Conservation (phyloP, 2,113 vertebrate species). For the Camelus bactrianus region DNA sequence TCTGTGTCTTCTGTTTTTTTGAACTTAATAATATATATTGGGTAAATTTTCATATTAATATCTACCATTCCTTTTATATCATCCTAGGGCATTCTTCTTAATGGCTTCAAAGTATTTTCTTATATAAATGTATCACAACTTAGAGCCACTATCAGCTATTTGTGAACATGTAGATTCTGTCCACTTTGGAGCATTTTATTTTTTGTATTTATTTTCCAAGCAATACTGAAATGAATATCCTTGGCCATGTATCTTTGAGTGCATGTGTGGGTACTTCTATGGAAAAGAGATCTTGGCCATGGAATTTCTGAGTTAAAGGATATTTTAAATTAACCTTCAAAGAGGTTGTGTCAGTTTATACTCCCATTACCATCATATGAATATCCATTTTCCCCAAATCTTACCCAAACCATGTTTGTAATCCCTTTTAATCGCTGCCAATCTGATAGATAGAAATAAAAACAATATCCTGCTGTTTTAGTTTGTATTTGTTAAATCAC, state of each 20-base stretch:
- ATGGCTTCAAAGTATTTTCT: neutral
- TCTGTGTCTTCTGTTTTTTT: neutral
- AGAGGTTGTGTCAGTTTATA: neutral
- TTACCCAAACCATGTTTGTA: constrained; percentile 26
- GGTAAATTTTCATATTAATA: neutral
- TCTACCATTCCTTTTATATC: neutral
- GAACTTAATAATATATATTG: neutral
- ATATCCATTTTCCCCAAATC: neutral
- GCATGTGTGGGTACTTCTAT: neutral
- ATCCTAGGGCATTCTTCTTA: neutral
- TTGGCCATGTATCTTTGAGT: neutral
- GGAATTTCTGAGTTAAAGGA: neutral
- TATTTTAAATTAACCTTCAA: constrained; percentile 59
- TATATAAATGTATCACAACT: neutral
- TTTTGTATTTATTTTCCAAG: neutral
- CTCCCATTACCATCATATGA: neutral
- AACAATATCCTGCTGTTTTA: constrained; percentile 21
- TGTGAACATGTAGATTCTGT: neutral
- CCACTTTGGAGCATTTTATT: neutral
- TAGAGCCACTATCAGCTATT: neutral
- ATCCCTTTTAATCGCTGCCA: constrained; percentile 47
- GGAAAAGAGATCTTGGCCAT: neutral
- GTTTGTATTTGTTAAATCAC: constrained; percentile 54
- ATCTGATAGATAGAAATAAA: constrained; percentile 59
- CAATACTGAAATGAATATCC: neutral